A percentile compares a stretch with the other conserved stretches of the same genome.
Evolutionary conservation across 2,113 vertebrate species (phyloP).

Genomic region (Paramormyrops kingsleyae): DNA sequence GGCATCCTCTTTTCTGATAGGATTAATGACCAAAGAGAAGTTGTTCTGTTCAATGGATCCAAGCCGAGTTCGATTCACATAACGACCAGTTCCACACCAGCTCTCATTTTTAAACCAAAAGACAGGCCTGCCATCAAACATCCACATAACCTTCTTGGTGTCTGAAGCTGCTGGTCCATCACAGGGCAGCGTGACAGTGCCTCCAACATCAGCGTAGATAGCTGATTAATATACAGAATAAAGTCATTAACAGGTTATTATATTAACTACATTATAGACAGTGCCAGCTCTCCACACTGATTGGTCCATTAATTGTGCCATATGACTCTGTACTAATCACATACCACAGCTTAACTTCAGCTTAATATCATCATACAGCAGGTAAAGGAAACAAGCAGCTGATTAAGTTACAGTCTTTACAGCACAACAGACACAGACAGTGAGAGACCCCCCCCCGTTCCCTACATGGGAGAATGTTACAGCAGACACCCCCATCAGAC

Average conservation of each 20-base stretch:
- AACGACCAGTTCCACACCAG: not conserved
- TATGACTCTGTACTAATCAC: too few relatives aligned
- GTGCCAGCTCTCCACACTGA: too few relatives aligned
- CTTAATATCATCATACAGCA: too few relatives aligned
- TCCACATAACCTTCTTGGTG: not conserved
- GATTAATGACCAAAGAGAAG: not conserved
- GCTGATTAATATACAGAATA: not conserved
- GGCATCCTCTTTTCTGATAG: not conserved
- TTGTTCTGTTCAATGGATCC: not conserved
- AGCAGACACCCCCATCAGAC: too few relatives aligned
- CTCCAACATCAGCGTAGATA: not conserved
- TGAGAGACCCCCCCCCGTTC: too few relatives aligned
- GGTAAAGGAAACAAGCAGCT: too few relatives aligned
- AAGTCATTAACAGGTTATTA: not conserved
- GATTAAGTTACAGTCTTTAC: too few relatives aligned
- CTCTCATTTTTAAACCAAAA: accelerated
- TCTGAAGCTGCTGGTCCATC: not conserved
- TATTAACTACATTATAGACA: too few relatives aligned
- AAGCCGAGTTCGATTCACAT: not conserved
- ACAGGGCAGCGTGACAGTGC: not conserved
- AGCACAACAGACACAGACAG: too few relatives aligned
- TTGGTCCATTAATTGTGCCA: too few relatives aligned
- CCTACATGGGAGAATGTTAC: too few relatives aligned
- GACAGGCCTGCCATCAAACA: not conserved
- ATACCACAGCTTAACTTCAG: too few relatives aligned